Conservation (phyloP, 2,888 invertebrate species). For the Tachina grossa region DNA sequence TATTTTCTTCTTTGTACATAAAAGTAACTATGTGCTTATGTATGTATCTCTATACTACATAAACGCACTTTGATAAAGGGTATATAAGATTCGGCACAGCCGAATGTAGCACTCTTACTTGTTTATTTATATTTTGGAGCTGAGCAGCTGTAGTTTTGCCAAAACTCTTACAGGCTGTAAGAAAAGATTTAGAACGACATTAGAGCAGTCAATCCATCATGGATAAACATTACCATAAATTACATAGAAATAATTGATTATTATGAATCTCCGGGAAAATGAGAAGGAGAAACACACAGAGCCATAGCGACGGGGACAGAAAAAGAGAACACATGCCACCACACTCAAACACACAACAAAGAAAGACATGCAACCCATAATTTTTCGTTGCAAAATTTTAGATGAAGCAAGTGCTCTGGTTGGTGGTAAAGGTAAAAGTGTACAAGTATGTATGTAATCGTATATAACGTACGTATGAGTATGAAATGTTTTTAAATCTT, state of each 20-base stretch:
- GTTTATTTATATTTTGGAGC: neutral
- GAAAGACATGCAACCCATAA: conserved; percentile 29
- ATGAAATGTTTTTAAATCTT: conserved; percentile 9
- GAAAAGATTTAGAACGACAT: conserved; percentile 83
- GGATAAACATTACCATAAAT: conserved; percentile 83
- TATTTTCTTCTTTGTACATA: too few relatives aligned
- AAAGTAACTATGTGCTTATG: too few relatives aligned
- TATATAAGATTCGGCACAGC: too few relatives aligned
- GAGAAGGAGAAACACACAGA: conserved; percentile 6
- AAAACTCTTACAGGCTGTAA: conserved; percentile 60
- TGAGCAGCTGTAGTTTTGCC: conserved; percentile 61
- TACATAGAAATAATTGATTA: conserved; percentile 83
- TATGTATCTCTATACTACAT: too few relatives aligned
- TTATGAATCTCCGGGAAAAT: conserved; percentile 76
- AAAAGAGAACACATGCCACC: conserved; percentile 73
- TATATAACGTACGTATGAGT: conserved; percentile 5
- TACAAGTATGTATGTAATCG: neutral
- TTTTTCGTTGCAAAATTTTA: conserved; percentile 65
- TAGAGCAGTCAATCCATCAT: conserved; percentile 83
- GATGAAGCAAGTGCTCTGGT: conserved; percentile 62
- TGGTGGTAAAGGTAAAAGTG: conserved; percentile 51
- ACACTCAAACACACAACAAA: conserved; percentile 4
- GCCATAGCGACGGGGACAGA: neutral
- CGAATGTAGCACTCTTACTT: too few relatives aligned
- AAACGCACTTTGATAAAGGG: too few relatives aligned